Evolutionary conservation across 2,888 invertebrate species (phyloP), one percentile per base, ranked within the genome.

Genomic region (Odontocolon sp.): DNA sequence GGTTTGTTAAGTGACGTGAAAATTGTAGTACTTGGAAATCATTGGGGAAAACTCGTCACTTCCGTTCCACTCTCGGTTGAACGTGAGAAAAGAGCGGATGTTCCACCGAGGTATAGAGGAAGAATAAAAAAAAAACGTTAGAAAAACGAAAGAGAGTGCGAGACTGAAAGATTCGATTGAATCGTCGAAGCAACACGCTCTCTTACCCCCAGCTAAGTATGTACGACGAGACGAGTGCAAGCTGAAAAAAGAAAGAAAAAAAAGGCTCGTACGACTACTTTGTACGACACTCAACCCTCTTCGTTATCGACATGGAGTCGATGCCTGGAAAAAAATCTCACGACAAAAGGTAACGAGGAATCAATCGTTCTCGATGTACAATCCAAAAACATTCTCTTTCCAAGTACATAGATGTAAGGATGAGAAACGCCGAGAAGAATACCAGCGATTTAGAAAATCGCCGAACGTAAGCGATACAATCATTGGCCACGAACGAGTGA

Each of bases 331-430:
- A 61, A 36, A 68, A 68, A 50, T 45, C 2, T 56, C 42, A 54
- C 47, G 63, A 77, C 73, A 73, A 73, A 66, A 69, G 77, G 59
- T 77, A 77, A 77, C 69, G 59, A 78, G 67, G 67, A 78, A 78
- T 52, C 77, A 70, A 70, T 76, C 66, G 70, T 54, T 45, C 40
- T 38, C 28, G 33, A n/a, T n/a, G 54, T 50, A 26, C 26, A 8
- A n/a, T 36, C 11, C 50, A 21, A 33, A n/a, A n/a, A n/a, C n/a
- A n/a, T n/a, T n/a, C n/a, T n/a, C n/a, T n/a, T n/a, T n/a, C 36
- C 21, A 21, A 23, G 23, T 21, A 38, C 38, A 14, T 36, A 33
- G 56, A 56, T 38, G 38, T 56, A 16, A 38, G 33, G 33, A 36
- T 36, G 33, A 54, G 21, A 18, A 9, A 26, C 26, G 45, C 36